Base-by-base conservation (phyloP, 2,888 invertebrate genomes). In the Daptonema setosum region DNA sequence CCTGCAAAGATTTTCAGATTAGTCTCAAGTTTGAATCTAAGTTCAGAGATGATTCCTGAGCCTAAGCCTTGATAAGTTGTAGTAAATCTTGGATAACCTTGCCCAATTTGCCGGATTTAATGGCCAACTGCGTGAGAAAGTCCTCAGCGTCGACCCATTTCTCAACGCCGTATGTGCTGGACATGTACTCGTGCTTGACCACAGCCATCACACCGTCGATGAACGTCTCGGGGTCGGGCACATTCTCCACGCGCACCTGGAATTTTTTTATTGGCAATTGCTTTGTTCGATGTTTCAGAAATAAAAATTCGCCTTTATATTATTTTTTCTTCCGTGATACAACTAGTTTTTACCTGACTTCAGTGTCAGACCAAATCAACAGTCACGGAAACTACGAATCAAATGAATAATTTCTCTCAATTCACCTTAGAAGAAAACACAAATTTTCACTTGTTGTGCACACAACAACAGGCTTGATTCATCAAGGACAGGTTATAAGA, bases 171-270 rank as follows among this genome's bases (percentile, higher is more conserved):
- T 97, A 97, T 8, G 90, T 90, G 74, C 86, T 87, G 20, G 77
- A 73, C 53, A 97, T 77, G 71, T 95, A 90, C 66, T 91, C 90
- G 51, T 79, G 79, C 63, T 84, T 82, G 0, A 95, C 90, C 61
- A 90, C 78, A 65, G 84, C 80, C 56, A 97, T 75, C 22, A 97
- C 83, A 22, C 82, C 78, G 55, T 80, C 79, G 55, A 97, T 83
- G 69, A 97, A 93, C 73, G 93, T 90, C 72, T 93, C 91, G 14
- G 95, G 95, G 70, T 81, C 82, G 65, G 85, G 83, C 1, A 97
- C 81, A 56, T 91, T 76, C 74, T 97, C 97, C 1, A 95, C 87
- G 63, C 97, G 80, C 0, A 97, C 75, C 75, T 76, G 57, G n/a
- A n/a, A 30, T 57, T 45, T 3, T 14, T 5, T n/a, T n/a, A n/a